Evolutionary conservation across 2,797 vertebrate genomes (phyloP).

Genomic region (Lateolabrax maculatus): DNA sequence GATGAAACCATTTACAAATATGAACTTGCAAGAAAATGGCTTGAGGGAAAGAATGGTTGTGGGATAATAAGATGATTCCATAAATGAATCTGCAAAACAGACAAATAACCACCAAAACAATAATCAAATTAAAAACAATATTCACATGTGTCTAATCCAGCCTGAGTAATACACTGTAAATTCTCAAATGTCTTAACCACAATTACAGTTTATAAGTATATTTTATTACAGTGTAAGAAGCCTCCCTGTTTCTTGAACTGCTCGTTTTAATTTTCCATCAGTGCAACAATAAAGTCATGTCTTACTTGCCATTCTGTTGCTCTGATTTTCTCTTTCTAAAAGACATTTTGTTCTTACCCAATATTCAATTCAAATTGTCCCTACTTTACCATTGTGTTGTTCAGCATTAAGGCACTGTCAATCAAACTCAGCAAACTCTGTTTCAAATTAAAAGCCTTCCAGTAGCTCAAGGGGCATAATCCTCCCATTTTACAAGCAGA

Average conservation of each 20-base stretch:
- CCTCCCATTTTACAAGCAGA: neutral
- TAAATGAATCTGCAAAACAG: conserved; percentile 41
- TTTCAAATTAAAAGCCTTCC: conserved; percentile 22
- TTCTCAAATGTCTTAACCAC: conserved; percentile 44
- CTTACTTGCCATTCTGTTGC: neutral
- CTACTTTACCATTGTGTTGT: neutral
- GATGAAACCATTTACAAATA: conserved; percentile 27
- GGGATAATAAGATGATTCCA: conserved; percentile 29
- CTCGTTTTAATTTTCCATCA: neutral
- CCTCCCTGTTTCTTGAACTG: neutral
- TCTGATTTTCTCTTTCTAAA: neutral
- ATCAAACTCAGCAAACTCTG: neutral
- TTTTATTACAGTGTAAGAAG: neutral
- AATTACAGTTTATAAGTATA: neutral
- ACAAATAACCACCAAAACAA: conserved; percentile 46
- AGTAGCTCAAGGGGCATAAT: neutral
- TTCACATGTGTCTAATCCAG: conserved; percentile 27
- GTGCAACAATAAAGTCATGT: neutral
- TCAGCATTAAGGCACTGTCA: neutral
- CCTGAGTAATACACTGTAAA: conserved; percentile 38
- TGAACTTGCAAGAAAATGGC: conserved; percentile 43
- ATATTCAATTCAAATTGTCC: neutral
- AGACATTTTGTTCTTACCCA: neutral
- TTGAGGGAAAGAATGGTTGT: conserved; percentile 25
- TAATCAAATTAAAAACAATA: conserved; percentile 32